These are phyloP conservation scores for Gnathonemus longibarbis DNA, from an alignment of 2,113 vertebrate species.

Conservation along the genomic window DNA sequence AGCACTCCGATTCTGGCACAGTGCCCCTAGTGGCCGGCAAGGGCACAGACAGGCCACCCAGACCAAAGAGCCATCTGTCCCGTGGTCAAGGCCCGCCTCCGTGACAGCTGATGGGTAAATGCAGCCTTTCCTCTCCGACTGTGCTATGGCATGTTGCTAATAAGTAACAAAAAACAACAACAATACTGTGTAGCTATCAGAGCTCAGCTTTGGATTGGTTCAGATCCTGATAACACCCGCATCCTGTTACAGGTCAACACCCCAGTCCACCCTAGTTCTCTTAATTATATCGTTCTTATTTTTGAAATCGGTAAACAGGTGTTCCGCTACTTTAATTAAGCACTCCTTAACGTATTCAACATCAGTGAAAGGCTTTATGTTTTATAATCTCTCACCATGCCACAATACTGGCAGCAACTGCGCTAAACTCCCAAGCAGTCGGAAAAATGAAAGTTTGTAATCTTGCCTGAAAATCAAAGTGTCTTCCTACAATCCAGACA, in stretches of 20 bases:
- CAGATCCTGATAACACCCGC: background rate
- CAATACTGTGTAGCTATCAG: conserved; percentile 26
- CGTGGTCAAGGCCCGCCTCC: background rate
- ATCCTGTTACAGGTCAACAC: conserved; percentile 6
- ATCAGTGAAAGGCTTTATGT: background rate
- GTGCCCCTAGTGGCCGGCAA: background rate
- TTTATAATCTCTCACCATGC: background rate
- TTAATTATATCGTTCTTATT: background rate
- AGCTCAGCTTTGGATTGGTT: conserved; percentile 54
- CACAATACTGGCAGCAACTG: background rate
- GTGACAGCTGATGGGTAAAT: background rate
- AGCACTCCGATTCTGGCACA: background rate
- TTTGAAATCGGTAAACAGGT: background rate
- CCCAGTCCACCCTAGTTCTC: background rate
- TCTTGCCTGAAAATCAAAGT: background rate
- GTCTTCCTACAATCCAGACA: background rate
- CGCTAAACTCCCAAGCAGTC: background rate
- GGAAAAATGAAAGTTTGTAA: background rate
- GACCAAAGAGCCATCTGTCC: background rate
- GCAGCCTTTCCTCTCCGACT: background rate
- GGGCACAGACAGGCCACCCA: background rate
- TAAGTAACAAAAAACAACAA: background rate
- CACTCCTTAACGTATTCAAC: background rate
- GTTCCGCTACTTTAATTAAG: background rate
- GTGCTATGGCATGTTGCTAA: background rate